Base-by-base conservation (phyloP, 1,140 invertebrate genomes). In the Pinna nobilis region DNA sequence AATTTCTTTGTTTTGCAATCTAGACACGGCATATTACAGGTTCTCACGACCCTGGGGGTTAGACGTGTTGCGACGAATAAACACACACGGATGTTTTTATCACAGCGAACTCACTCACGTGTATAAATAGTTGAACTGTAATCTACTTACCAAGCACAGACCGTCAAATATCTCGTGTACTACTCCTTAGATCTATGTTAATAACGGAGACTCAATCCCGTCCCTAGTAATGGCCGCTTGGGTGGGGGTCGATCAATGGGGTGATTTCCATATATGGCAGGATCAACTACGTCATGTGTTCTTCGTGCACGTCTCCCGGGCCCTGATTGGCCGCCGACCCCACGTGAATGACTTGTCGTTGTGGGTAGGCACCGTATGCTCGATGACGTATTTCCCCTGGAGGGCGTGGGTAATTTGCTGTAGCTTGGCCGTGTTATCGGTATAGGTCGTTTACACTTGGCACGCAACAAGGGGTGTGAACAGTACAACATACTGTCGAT, bases 201-300 rank as follows among this genome's bases (percentile, higher is more conserved):
- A 18, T 9, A 20, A 25, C 18, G 20, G 55, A 18, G 44, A 20
- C 33, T 35, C 33, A 59, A 59, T 59, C 55, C 55, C 55, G 55
- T 35, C 55, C 55, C 55, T 59, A 59, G 55, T 25, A 59, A 59
- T 59, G 18, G 55, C 37, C 55, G 55, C 30, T 33, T 35, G 55
- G 55, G 55, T 59, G 55, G 55, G 55, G 55, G 55, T 59, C 55
- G 55, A 59, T 59, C 33, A 59, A 59, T 59, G 37, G 55, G 55
- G 55, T 59, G 55, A 59, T 33, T 59, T 30, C 55, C 30, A 33
- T 59, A 59, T 35, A 59, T 35, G 55, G 55, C 33, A 35, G 33
- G 55, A 59, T n/a, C n/a, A n/a, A n/a, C n/a, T n/a, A 59, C 55
- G 55, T 59, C 55, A 59, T 33, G 55, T 33, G 55, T 33, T 59